A percentile compares a stretch with the other conserved stretches of the same genome.
Conservation (phyloP, 30 jellyfish, hydroid and myxozoan species). For the Chrysaora quinquecirrha region DNA sequence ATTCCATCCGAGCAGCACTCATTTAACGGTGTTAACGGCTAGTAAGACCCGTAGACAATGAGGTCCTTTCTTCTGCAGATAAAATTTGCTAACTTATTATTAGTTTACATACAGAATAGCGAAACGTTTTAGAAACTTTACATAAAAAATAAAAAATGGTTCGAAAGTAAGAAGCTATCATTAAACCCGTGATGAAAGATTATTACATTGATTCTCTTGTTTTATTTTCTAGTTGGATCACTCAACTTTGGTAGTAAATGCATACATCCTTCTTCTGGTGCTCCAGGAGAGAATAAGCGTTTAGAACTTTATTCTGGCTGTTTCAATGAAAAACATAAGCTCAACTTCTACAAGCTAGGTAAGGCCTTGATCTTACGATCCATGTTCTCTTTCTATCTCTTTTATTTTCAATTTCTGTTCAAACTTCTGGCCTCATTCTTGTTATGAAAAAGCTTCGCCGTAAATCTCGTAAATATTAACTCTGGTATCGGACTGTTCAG, state of each 20-base stretch:
- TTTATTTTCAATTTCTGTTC: too few relatives aligned
- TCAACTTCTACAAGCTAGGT: conserved; percentile 59
- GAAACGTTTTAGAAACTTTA: background rate
- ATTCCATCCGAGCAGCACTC: too few relatives aligned
- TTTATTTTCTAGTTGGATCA: conserved; percentile 32
- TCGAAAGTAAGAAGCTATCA: background rate
- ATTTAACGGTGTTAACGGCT: too few relatives aligned
- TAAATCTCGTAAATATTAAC: background rate
- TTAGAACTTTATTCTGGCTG: conserved; percentile 83
- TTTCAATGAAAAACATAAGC: background rate
- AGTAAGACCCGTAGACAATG: too few relatives aligned
- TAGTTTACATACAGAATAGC: too few relatives aligned
- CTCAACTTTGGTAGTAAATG: conserved; percentile 58
- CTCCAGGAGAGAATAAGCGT: conserved; percentile 39
- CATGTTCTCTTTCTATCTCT: background rate
- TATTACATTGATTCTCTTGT: background rate
- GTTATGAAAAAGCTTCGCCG: background rate
- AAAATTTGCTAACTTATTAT: too few relatives aligned
- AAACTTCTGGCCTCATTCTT: background rate
- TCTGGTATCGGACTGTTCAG: background rate
- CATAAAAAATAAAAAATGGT: background rate
- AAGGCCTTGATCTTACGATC: background rate
- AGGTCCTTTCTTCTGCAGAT: too few relatives aligned
- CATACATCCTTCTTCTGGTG: conserved; percentile 74
- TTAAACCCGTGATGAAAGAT: background rate